Evolutionary conservation across 2,113 vertebrate species (phyloP).

Genomic region (Anas platyrhynchos): DNA sequence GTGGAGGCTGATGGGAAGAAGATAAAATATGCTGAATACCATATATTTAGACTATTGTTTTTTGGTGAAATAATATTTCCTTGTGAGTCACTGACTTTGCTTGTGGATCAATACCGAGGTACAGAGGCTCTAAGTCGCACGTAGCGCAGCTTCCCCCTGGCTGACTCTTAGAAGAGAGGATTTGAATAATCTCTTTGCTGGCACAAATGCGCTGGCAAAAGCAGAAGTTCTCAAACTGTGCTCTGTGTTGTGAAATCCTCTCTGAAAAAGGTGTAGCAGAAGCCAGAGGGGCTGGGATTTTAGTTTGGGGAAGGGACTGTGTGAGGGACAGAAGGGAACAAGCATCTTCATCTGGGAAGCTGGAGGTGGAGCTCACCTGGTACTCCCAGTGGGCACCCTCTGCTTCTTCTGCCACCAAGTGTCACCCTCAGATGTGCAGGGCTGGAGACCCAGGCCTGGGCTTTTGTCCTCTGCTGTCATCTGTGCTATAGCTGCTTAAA

Average conservation of each 20-base stretch:
- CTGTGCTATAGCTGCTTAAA: neutral
- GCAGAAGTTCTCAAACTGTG: neutral
- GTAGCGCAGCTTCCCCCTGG: neutral
- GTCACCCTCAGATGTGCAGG: neutral
- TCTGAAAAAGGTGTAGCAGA: neutral
- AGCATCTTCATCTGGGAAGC: neutral
- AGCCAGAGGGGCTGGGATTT: neutral
- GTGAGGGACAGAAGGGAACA: neutral
- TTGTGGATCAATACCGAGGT: neutral
- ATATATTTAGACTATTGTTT: conserved; percentile 51
- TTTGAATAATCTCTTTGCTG: conserved; percentile 16
- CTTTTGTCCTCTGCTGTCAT: neutral
- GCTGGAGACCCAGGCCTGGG: neutral
- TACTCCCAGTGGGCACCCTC: neutral
- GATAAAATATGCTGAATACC: conserved; percentile 42
- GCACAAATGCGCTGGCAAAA: rapidly evolving
- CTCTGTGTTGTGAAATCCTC: neutral
- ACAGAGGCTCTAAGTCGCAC: neutral
- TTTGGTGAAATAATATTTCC: conserved; percentile 35
- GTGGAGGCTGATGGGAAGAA: conserved; percentile 29
- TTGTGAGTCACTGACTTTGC: conserved; percentile 23
- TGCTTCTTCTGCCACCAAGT: neutral
- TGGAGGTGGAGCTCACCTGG: neutral
- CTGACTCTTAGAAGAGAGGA: neutral
- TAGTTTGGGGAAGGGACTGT: neutral